phyloP scores from a whole-genome alignment of 2,113 vertebrate genomes.

The Chiloscyllium plagiosum region DNA sequence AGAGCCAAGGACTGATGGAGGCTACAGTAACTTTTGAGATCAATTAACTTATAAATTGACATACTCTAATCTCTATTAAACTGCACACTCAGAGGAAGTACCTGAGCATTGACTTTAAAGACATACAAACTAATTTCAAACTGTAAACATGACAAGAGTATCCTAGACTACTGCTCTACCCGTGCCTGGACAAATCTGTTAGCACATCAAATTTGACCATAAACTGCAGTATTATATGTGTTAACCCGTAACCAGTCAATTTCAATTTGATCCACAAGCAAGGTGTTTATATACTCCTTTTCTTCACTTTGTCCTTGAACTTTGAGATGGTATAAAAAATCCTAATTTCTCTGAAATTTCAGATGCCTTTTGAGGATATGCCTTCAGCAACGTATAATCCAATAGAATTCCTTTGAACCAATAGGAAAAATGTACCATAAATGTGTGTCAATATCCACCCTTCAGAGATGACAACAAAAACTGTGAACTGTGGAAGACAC shows the following conservation, averaged over 20 bases:
- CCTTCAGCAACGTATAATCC: neutral
- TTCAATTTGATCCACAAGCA: neutral
- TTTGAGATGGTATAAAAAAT: neutral
- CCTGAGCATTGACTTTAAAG: neutral
- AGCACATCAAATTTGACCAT: neutral
- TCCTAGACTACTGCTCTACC: neutral
- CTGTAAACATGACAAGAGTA: neutral
- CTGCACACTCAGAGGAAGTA: neutral
- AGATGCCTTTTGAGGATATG: neutral
- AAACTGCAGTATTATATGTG: neutral
- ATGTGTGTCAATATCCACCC: neutral
- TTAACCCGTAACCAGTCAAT: neutral
- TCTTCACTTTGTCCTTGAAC: neutral
- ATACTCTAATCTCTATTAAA: neutral
- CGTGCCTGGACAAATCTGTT: neutral
- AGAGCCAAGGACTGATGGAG: neutral
- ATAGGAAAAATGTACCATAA: neutral
- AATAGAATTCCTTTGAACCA: neutral
- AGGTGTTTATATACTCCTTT: neutral
- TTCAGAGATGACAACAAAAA: neutral
- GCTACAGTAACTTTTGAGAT: neutral
- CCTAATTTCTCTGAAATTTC: neutral
- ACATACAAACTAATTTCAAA: neutral
- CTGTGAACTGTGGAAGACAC: neutral
- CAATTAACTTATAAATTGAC: neutral